phyloP scores from a whole-genome alignment of 2,888 invertebrate genomes.

The Tanaodytes sp. region DNA sequence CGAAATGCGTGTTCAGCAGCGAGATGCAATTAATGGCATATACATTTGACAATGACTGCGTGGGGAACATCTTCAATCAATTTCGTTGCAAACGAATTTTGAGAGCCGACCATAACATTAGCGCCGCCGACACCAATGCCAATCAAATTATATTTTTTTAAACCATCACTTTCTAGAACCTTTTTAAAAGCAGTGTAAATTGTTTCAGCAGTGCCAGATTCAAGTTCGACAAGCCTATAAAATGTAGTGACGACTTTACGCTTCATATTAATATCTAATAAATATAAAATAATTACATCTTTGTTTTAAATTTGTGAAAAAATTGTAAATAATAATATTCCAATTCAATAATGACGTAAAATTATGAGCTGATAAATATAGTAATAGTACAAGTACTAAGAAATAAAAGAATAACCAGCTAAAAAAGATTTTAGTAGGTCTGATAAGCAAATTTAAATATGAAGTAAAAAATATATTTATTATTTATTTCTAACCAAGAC shows the following conservation, averaged over 20 bases:
- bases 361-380: too few relatives aligned
- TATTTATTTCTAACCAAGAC: too few relatives aligned
- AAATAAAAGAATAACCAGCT: too few relatives aligned
- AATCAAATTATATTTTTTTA: conserved; percentile 50
- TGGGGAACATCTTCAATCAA: background rate
- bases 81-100: conserved; percentile 42
- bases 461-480: too few relatives aligned
- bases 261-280: too few relatives aligned
- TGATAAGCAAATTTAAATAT: too few relatives aligned
- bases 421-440: too few relatives aligned
- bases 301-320: too few relatives aligned
- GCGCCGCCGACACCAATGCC: conserved; percentile 36
- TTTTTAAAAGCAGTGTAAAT: conserved; percentile 21
- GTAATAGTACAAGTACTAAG: too few relatives aligned
- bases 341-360: too few relatives aligned
- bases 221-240: conserved; percentile 46
- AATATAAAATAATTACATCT: too few relatives aligned
- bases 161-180: conserved; percentile 44
- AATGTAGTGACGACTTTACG: conserved; percentile 54
- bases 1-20: background rate
- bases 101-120: conserved; percentile 54
- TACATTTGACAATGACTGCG: conserved; percentile 1
- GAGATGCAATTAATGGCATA: conserved; percentile 2
- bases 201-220: background rate
- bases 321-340: too few relatives aligned